Percentiles rank a stretch among this genome's conserved stretches.
These are phyloP conservation scores for Phlogophora meticulosa DNA, from an alignment of 2,888 invertebrate species.

Conservation along the genomic window DNA sequence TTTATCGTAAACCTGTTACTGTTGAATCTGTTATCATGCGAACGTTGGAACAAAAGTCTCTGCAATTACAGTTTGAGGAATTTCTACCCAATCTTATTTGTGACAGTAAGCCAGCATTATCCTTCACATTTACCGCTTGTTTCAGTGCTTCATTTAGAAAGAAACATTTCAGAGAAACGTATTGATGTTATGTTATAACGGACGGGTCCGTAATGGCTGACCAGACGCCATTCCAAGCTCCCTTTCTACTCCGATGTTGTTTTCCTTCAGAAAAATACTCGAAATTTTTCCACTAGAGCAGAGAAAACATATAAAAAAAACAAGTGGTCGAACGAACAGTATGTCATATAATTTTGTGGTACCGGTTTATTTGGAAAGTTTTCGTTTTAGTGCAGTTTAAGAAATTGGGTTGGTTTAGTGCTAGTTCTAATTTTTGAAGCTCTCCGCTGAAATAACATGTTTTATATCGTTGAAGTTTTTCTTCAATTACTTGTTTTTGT, in stretches of 20 bases:
- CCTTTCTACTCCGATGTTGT: constrained; percentile 60
- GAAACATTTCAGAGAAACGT: constrained; percentile 59
- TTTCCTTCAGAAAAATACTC: constrained; percentile 58
- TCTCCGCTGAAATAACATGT: constrained; percentile 24
- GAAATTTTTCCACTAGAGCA: constrained; percentile 44
- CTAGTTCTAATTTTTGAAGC: constrained; percentile 46
- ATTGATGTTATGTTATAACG: constrained; percentile 65
- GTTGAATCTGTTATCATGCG: not conserved
- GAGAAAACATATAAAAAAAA: constrained; percentile 60
- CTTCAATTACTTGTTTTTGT: constrained; percentile 22
- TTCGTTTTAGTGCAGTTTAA: constrained; percentile 52
- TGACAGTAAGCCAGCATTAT: constrained; percentile 30
- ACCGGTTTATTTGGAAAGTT: constrained; percentile 54
- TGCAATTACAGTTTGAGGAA: constrained; percentile 21
- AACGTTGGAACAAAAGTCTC: constrained; percentile 4
- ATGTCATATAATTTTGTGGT: constrained; percentile 64
- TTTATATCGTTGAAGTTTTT: constrained; percentile 25
- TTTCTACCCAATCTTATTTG: constrained; percentile 39
- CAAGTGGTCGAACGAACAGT: constrained; percentile 56
- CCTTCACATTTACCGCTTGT: constrained; percentile 49
- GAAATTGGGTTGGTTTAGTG: constrained; percentile 53
- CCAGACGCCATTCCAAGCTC: constrained; percentile 66
- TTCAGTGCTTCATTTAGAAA: constrained; percentile 40
- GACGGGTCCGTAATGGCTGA: constrained; percentile 63
- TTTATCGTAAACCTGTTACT: not conserved